Evolutionary conservation across 2,113 vertebrate species (phyloP), one percentile per base, ranked within the genome.

Genomic region (Pseudopipra pipra): DNA sequence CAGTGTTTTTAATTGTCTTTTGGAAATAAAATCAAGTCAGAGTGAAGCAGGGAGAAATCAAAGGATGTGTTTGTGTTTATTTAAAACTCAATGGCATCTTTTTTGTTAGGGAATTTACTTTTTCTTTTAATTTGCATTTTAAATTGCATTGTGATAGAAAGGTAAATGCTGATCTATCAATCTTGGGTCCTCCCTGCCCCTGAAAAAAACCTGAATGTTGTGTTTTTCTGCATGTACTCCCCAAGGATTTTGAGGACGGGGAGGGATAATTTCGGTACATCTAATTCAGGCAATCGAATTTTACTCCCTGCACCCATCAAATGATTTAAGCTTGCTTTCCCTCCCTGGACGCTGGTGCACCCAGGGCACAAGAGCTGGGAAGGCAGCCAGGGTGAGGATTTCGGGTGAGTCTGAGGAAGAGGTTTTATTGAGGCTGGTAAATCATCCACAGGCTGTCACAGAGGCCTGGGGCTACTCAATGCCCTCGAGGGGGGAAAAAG

Each of bases 401-500:
- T 90, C 1, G 13, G 58, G 30, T 63, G 49, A 78, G 33, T 59
- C 51, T 46, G 12, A 78, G 66, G 66, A 85, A 78, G 20, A 92
- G 13, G 35, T 35, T 87, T 33, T 59, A 41, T 1, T 41, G 35
- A 85, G 33, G 28, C 52, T 90, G 83, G 59, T 54, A 73, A 28
- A 76, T 43, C 59, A 89, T 61, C 37, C n/a, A 31, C 47, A 51
- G 62, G 62, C 41, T 80, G 49, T 65, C 75, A 75, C 6, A 3
- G 54, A 25, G 47, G 31, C 33, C 66, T 93, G 56, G 47, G 35
- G 66, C 66, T 70, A 66, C 43, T 87, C 51, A 55, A 0, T 2
- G 3, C 24, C 8, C 70, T 79, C 1, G 0, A 63, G n/a, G 13
- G 22, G 5, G 7, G 7, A 3, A 14, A 49, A 35, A n/a, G 9